Percentiles rank a stretch among this genome's conserved stretches.
Conservation (phyloP, 2,888 invertebrate genomes). For the Drosophila affinis region DNA sequence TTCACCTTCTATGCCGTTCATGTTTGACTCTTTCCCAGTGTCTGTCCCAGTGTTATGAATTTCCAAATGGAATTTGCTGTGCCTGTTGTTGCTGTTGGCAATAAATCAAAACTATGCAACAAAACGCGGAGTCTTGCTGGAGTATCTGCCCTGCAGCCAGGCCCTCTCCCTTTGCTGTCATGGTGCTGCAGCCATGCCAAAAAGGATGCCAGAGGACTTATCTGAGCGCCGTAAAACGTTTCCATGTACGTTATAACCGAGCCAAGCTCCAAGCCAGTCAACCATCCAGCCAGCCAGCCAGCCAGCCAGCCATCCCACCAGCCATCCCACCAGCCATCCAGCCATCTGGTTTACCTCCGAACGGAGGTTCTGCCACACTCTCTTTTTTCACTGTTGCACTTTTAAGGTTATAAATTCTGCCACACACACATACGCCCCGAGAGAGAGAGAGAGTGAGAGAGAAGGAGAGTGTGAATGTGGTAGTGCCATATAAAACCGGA, state of each 20-base stretch:
- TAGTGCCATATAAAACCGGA: slow-evolving; percentile 73
- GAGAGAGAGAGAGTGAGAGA: not conserved
- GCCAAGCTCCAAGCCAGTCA: slow-evolving; percentile 1
- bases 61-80: slow-evolving; percentile 71
- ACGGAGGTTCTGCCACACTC: slow-evolving; percentile 29
- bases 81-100: slow-evolving; percentile 43
- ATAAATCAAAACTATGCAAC: slow-evolving; percentile 79
- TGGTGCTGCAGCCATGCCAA: slow-evolving; percentile 45
- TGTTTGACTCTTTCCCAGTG: slow-evolving; percentile 40
- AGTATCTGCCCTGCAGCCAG: slow-evolving; percentile 32
- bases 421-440: slow-evolving; percentile 37
- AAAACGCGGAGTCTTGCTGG: slow-evolving; percentile 65
- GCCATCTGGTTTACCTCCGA: slow-evolving; percentile 61
- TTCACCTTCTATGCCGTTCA: slow-evolving; percentile 58
- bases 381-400: slow-evolving; percentile 71
- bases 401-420: slow-evolving; percentile 81
- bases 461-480: not conserved
- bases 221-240: slow-evolving; percentile 65
- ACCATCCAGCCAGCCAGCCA: slow-evolving; percentile 24
- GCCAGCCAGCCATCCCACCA: slow-evolving; percentile 31
- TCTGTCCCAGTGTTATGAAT: slow-evolving; percentile 61
- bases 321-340: slow-evolving; percentile 20
- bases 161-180: not conserved
- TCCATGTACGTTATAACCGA: slow-evolving; percentile 26
- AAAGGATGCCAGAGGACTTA: slow-evolving; percentile 75